phyloP scores from a whole-genome alignment of 2,797 vertebrate species.

The Phylloscopus collybita region DNA sequence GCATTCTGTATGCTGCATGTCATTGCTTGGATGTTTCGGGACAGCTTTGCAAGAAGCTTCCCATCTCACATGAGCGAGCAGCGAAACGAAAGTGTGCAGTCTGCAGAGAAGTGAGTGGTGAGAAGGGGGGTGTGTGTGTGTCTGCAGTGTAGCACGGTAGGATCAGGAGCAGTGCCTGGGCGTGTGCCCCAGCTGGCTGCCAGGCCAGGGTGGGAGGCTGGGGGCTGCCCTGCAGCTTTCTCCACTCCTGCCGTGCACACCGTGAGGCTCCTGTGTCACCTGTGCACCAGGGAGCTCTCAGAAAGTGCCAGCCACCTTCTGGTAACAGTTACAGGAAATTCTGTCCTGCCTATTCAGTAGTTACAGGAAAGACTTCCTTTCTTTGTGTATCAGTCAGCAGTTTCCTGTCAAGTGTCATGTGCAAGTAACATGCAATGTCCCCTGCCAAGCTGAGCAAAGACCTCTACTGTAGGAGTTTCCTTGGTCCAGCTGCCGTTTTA shows the following conservation, averaged over 20 bases:
- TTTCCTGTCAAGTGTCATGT: neutral
- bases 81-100: neutral
- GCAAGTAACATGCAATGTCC: too few relatives aligned
- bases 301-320: neutral
- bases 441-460: neutral
- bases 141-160: fast-evolving
- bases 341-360: neutral
- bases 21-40: neutral
- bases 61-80: fast-evolving
- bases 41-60: neutral
- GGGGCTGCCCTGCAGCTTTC: fast-evolving
- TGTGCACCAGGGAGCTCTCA: neutral
- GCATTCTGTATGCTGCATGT: fast-evolving
- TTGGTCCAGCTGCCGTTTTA: fast-evolving
- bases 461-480: neutral
- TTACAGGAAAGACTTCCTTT: neutral
- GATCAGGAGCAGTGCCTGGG: fast-evolving
- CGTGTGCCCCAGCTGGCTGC: neutral
- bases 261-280: neutral
- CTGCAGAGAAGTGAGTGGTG: fast-evolving
- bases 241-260: fast-evolving
- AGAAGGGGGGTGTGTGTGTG: fast-evolving
- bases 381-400: neutral
- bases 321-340: neutral
- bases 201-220: fast-evolving